Percentiles rank a stretch among this genome's conserved stretches.
phyloP scores from a whole-genome alignment of 1,140 invertebrate species.

The Calosoma granatense region DNA sequence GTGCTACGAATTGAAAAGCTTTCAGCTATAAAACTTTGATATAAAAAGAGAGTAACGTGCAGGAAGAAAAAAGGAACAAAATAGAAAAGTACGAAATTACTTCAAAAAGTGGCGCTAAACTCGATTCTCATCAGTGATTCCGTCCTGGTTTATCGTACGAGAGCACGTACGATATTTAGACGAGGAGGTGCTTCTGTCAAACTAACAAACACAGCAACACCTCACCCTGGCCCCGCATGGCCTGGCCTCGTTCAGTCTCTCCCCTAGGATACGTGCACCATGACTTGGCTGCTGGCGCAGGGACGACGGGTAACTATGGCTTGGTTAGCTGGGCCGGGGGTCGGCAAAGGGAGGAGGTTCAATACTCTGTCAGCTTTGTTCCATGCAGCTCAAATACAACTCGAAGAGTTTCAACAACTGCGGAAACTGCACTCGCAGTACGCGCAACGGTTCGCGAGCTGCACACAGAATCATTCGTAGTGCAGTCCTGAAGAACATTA shows the following conservation, averaged over 20 bases:
- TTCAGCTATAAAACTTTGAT: constrained; percentile 7
- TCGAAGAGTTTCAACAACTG: constrained; percentile 6
- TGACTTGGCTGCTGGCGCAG: background rate
- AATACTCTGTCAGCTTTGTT: constrained; percentile 4
- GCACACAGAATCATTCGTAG: background rate
- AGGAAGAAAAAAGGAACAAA: background rate
- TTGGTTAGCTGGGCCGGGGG: too few relatives aligned
- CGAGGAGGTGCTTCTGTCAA: constrained; percentile 4
- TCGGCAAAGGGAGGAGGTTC: background rate
- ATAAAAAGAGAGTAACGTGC: background rate
- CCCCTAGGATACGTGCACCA: background rate
- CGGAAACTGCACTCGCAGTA: background rate
- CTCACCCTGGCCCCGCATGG: background rate
- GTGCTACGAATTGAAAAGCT: constrained; percentile 3
- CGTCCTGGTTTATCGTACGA: constrained; percentile 9
- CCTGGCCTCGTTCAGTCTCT: background rate
- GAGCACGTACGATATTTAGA: constrained; percentile 18
- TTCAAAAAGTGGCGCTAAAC: constrained; percentile 6
- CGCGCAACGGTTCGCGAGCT: background rate
- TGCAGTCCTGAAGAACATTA: too few relatives aligned
- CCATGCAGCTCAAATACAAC: background rate
- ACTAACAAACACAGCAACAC: background rate
- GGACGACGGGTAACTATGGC: background rate
- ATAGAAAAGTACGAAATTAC: background rate
- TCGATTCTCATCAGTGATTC: background rate